Conservation (phyloP, 1,140 invertebrate genomes). For the Phocides pigmalion region DNA sequence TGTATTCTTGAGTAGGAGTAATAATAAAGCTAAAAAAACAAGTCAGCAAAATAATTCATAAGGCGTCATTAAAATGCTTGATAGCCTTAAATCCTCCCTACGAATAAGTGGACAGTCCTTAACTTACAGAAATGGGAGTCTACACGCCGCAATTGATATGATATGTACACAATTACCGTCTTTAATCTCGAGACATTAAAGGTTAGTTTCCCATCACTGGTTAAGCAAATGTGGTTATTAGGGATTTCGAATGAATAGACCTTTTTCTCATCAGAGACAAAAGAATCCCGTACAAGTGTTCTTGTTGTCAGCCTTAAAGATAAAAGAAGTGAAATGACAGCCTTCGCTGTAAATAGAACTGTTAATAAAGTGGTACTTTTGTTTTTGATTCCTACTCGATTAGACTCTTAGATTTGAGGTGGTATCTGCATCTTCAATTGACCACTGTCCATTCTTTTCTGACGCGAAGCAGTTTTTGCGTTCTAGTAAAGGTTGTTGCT, state of each 20-base stretch:
- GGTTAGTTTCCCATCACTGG: neutral
- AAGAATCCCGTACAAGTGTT: neutral
- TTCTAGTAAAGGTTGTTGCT: no score
- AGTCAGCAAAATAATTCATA: no score
- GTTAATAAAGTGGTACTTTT: neutral
- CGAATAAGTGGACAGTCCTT: neutral
- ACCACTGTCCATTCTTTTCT: no score
- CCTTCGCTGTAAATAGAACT: neutral
- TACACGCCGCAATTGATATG: neutral
- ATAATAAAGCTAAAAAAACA: no score
- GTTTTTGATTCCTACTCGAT: neutral
- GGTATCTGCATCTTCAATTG: no score
- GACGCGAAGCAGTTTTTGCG: no score
- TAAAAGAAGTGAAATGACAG: slow-evolving; percentile 7
- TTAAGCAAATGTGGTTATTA: neutral
- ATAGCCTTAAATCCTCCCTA: neutral
- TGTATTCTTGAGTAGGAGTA: no score
- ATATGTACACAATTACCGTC: no score
- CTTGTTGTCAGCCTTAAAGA: neutral
- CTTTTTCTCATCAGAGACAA: neutral
- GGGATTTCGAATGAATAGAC: neutral
- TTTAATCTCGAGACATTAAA: neutral
- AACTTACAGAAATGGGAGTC: neutral
- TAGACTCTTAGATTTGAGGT: no score
- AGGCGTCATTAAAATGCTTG: neutral